Evolutionary conservation across 2,113 vertebrate species (phyloP).

Genomic region (Myotis yumanensis): DNA sequence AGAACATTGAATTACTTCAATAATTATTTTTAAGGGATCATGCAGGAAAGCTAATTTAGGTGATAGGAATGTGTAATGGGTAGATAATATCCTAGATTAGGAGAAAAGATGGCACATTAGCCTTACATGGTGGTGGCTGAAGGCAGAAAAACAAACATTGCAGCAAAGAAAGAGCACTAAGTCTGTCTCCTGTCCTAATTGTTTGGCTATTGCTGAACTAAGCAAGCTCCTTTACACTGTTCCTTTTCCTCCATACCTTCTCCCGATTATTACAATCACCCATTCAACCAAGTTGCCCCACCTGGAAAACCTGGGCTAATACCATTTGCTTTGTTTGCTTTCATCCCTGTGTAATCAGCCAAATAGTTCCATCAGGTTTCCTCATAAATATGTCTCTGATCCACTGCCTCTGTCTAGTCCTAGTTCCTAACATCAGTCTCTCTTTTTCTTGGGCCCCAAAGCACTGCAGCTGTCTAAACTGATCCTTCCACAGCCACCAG

Average conservation of each 20-base stretch:
- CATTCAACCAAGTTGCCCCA: neutral
- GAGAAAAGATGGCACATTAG: neutral
- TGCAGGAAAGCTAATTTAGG: neutral
- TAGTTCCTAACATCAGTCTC: conserved; percentile 33
- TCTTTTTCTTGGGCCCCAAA: conserved; percentile 33
- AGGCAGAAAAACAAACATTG: neutral
- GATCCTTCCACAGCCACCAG: neutral
- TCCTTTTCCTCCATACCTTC: neutral
- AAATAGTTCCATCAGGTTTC: conserved; percentile 33
- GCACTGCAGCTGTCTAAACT: conserved; percentile 12
- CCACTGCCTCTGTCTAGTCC: conserved; percentile 44
- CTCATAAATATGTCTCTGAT: neutral
- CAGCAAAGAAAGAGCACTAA: neutral
- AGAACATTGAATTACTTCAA: neutral
- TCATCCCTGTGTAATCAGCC: conserved; percentile 1
- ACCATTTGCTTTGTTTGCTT: conserved; percentile 44
- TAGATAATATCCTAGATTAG: neutral
- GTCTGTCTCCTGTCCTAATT: neutral
- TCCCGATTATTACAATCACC: neutral
- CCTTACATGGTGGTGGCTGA: neutral
- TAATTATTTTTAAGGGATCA: neutral
- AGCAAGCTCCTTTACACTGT: neutral
- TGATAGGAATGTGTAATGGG: neutral
- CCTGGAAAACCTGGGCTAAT: neutral
- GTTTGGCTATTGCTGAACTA: neutral